Evolutionary conservation across 2,113 vertebrate species (phyloP).

Genomic region (Catagonus wagneri): DNA sequence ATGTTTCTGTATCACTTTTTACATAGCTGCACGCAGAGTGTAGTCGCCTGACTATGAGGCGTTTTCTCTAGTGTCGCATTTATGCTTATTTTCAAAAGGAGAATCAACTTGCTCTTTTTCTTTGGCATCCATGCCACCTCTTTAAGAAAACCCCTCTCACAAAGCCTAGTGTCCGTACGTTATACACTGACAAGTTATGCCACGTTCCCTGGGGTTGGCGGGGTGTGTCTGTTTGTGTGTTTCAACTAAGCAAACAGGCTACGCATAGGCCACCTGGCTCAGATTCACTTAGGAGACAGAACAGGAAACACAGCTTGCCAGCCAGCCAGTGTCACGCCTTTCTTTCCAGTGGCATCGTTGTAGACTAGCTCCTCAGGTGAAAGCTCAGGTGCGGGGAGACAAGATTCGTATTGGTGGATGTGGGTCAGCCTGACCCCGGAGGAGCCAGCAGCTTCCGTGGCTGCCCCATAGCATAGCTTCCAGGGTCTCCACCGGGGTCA

Average conservation of each 20-base stretch:
- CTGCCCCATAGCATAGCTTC: neutral
- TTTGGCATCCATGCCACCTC: neutral
- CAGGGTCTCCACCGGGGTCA: neutral
- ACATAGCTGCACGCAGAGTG: neutral
- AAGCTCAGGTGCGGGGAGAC: neutral
- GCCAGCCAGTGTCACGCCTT: neutral
- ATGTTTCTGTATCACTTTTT: neutral
- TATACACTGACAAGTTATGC: neutral
- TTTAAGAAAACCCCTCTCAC: neutral
- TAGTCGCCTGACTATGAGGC: neutral
- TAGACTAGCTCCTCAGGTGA: neutral
- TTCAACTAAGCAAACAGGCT: neutral
- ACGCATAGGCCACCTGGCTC: neutral
- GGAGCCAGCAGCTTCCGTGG: neutral
- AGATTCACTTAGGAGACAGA: neutral
- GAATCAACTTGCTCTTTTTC: neutral
- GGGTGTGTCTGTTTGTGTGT: neutral
- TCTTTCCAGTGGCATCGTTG: neutral
- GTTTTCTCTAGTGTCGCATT: neutral
- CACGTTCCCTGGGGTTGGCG: too few species aligned
- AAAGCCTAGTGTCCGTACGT: neutral
- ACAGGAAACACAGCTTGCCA: neutral
- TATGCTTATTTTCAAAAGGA: slow-evolving; percentile 23
- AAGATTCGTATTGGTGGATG: neutral
- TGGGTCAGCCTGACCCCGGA: neutral